Evolutionary conservation across 2,113 vertebrate species (phyloP).

Genomic region (Leucopternis melanops): DNA sequence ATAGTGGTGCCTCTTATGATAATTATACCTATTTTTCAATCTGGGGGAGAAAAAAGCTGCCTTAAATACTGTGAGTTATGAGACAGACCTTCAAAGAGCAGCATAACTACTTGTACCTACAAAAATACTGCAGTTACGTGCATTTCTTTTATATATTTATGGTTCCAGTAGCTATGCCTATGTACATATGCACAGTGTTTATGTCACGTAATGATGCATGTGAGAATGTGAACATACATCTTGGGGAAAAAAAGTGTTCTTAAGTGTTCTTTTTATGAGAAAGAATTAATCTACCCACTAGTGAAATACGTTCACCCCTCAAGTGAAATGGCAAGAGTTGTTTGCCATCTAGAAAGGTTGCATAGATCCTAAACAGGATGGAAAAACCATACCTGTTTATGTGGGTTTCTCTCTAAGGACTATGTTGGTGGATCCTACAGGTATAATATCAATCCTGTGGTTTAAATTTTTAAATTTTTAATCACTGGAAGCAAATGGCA

Average conservation of each 20-base stretch:
- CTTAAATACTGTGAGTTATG: slow-evolving; percentile 20
- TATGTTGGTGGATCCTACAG: not conserved
- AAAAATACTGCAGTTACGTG: not conserved
- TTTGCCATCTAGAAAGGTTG: not conserved
- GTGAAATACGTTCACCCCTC: not conserved
- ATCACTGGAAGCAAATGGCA: not conserved
- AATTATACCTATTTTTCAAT: slow-evolving; percentile 56
- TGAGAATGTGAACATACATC: not conserved
- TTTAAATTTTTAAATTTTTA: not conserved
- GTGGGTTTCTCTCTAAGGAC: not conserved
- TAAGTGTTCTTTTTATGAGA: not conserved
- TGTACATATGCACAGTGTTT: not conserved
- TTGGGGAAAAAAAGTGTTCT: not conserved
- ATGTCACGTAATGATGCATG: not conserved
- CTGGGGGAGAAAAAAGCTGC: not conserved
- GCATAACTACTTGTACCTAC: not conserved
- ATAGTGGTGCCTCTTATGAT: slow-evolving; percentile 33
- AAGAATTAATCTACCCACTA: not conserved
- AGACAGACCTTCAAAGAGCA: slow-evolving; percentile 2
- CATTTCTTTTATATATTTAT: not conserved
- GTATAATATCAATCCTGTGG: not conserved
- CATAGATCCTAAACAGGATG: not conserved
- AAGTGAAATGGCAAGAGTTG: not conserved
- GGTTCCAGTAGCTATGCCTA: not conserved
- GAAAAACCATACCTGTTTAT: not conserved